Evolutionary conservation across 2,888 invertebrate species (phyloP), one percentile per base, ranked within the genome.

Genomic region (Caenorhabditis afra): DNA sequence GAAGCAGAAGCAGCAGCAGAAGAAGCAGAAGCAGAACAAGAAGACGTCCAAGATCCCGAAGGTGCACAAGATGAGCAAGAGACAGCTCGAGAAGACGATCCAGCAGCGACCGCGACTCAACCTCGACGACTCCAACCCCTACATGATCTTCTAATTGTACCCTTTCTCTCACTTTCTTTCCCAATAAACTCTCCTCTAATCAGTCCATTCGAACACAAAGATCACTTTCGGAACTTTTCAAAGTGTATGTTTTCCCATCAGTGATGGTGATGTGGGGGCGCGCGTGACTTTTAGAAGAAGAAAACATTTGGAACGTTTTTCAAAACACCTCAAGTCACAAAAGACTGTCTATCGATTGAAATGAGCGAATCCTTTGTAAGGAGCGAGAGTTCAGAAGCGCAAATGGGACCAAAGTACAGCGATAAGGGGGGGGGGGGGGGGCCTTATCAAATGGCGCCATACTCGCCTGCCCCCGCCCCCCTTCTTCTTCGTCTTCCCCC

Each of bases 381-480:
- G n/a, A n/a, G n/a, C n/a, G n/a, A n/a, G n/a, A 14, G 11, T 11
- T n/a, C 29, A 18, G 23, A 57, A 66, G 29, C 29, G 7, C 29
- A 7, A 29, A n/a, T n/a, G 29, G 29, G 7, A 5, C 29, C 68
- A 70, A 70, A 70, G 68, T 70, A 70, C 68, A n/a, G 47, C 45
- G 23, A 12, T 35, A 59, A 49, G 29, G 35, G 49, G 11, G 14
- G 49, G 47, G 41, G 37, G 37, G 39, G 37, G 58, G 39, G 39
- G 47, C 29, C 58, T 37, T 44, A 65, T 65, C 50, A 39, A 58
- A 59, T 70, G 68, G 68, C 68, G 68, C 68, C 68, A 70, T 70
- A 53, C 59, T 29, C 23, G 3, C n/a, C 37, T 58, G 58, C 50
- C 55, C 35, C 57, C 29, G 14, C 57, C 16, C 53, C 44, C 55